Percentiles rank a stretch among this genome's conserved stretches.
Evolutionary conservation across 2,797 vertebrate species (phyloP).

Genomic region (Mus spretus): DNA sequence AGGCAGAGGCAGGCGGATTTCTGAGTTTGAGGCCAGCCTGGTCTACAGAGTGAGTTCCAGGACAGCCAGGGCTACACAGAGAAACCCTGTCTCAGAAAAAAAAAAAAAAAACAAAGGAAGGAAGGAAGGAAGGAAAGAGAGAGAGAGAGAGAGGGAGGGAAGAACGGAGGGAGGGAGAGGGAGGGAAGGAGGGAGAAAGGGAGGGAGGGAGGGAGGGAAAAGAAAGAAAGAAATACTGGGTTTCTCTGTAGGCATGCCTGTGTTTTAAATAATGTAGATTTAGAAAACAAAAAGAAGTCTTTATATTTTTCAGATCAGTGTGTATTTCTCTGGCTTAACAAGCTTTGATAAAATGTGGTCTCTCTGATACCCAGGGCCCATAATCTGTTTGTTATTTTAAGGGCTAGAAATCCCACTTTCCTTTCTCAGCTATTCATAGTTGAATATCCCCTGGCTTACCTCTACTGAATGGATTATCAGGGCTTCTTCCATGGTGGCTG

Average conservation of each 20-base stretch:
- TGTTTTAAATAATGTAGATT: background rate
- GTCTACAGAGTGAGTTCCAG: no score
- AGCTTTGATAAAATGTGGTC: background rate
- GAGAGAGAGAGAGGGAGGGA: no score
- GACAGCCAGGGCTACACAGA: no score
- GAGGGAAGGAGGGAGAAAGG: no score
- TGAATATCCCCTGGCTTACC: constrained; percentile 87
- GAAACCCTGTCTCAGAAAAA: no score
- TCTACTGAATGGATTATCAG: constrained; percentile 93
- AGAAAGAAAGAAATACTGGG: background rate
- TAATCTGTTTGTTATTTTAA: background rate
- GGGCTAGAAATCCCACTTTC: background rate
- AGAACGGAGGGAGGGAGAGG: no score
- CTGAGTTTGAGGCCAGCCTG: no score
- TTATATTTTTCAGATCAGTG: background rate
- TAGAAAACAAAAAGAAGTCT: constrained; percentile 10
- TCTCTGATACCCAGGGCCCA: constrained; percentile 14
- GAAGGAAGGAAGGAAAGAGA: no score
- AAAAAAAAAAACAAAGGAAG: no score
- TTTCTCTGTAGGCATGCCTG: background rate
- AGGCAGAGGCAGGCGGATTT: no score
- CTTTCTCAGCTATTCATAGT: no score
- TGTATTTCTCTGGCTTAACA: constrained; percentile 15
- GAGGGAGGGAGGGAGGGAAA: no score
- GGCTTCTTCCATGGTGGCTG: constrained; percentile 67